phyloP scores from a whole-genome alignment of 2,888 invertebrate species.

The Xestoiulus laeticollis region DNA sequence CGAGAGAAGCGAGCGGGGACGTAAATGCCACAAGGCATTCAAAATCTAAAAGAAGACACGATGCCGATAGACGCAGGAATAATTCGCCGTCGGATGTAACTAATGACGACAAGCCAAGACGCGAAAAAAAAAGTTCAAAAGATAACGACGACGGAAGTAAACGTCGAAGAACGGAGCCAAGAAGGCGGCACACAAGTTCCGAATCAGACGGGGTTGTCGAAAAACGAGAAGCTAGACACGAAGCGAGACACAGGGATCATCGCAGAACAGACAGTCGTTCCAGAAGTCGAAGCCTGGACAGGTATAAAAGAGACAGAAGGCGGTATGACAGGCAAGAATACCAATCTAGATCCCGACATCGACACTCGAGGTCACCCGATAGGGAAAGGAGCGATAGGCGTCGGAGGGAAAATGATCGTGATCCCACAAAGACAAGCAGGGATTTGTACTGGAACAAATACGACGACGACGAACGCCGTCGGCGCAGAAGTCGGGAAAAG shows the following conservation, averaged over 20 bases:
- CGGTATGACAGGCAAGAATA: not conserved
- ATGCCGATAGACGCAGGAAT: not conserved
- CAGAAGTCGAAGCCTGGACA: not conserved
- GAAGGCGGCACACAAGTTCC: conserved; percentile 16
- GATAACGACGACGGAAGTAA: conserved; percentile 12
- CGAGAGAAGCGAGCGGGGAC: not conserved
- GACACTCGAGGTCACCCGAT: not conserved
- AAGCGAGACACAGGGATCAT: not conserved
- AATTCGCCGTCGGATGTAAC: not conserved
- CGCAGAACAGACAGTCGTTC: not conserved
- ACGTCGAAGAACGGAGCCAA: not conserved
- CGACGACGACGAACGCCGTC: not conserved
- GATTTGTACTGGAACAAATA: conserved; percentile 31
- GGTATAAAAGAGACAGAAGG: not conserved
- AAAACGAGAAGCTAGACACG: not conserved
- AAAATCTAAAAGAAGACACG: not conserved
- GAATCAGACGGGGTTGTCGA: not conserved
- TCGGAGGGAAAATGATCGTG: conserved; percentile 53
- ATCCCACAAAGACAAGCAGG: conserved; percentile 57
- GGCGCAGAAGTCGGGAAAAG: conserved; percentile 34
- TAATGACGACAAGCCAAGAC: not conserved
- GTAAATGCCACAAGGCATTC: not conserved
- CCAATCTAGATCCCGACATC: not conserved
- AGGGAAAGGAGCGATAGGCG: not conserved
- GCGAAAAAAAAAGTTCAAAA: not conserved